Percentiles rank a stretch among this genome's conserved stretches.
Evolutionary conservation across 2,797 vertebrate genomes (phyloP).

Genomic region (Coluber constrictor): DNA sequence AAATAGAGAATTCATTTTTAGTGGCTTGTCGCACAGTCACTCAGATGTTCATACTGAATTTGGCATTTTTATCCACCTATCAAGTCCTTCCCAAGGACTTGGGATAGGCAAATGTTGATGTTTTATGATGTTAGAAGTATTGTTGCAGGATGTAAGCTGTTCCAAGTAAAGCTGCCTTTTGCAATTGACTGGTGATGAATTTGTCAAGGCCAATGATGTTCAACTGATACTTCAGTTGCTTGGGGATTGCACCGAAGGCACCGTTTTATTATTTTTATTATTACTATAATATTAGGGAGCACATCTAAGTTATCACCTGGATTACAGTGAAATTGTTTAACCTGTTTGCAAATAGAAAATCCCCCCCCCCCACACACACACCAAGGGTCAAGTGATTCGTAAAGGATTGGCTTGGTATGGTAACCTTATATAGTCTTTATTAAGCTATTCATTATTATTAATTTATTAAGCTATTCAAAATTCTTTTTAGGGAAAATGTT

Average conservation of each 20-base stretch:
- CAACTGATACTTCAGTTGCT: too few species aligned
- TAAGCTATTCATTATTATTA: background rate
- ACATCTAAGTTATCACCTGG: background rate
- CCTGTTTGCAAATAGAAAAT: background rate
- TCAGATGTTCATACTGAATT: too few species aligned
- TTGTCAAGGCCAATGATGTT: too few species aligned
- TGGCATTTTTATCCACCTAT: too few species aligned
- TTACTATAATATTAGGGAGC: background rate
- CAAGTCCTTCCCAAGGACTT: too few species aligned
- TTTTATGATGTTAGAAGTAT: too few species aligned
- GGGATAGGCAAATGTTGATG: too few species aligned
- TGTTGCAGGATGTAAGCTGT: too few species aligned
- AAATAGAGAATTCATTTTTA: background rate
- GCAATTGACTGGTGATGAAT: too few species aligned
- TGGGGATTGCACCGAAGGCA: background rate
- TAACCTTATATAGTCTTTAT: background rate
- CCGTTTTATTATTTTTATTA: background rate
- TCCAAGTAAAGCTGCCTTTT: too few species aligned
- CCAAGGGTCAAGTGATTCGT: background rate
- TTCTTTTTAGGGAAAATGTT: background rate
- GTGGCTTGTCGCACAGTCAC: too few species aligned
- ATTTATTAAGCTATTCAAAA: background rate
- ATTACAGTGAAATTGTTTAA: background rate
- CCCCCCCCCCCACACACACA: background rate
- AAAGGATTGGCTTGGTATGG: background rate